Conservation (phyloP, 2,113 vertebrate genomes). For the Boulengeromyrus knoepffleri region DNA sequence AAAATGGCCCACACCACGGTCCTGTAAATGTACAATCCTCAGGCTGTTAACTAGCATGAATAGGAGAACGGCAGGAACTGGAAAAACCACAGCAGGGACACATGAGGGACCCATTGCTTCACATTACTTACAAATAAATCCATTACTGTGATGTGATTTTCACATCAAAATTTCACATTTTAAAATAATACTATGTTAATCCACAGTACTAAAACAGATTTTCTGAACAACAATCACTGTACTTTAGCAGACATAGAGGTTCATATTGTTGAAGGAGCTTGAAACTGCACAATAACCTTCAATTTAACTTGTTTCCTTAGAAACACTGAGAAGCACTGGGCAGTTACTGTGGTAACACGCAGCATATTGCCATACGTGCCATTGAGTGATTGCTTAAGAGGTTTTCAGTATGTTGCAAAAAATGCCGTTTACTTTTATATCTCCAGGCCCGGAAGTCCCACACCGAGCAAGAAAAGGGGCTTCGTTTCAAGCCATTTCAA, state of each 20-base stretch:
- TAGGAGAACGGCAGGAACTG: too few species aligned
- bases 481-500: neutral
- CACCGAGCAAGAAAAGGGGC: neutral
- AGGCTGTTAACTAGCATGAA: too few species aligned
- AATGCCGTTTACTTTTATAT: neutral
- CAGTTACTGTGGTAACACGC: constrained; percentile 38
- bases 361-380: neutral
- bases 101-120: neutral
- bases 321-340: constrained; percentile 27
- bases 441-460: neutral
- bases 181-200: neutral
- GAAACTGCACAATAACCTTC: constrained; percentile 1
- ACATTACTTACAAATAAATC: neutral
- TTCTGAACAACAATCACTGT: neutral
- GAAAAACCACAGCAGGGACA: neutral
- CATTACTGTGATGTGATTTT: neutral
- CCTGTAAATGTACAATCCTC: neutral
- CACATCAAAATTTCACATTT: neutral
- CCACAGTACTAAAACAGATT: neutral
- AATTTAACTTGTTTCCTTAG: constrained; percentile 25
- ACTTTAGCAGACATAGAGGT: neutral
- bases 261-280: neutral
- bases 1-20: neutral
- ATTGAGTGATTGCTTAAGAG: neutral
- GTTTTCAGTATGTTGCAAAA: neutral